Base-by-base conservation (phyloP, 2,888 invertebrate species). In the Brenthis ino region DNA sequence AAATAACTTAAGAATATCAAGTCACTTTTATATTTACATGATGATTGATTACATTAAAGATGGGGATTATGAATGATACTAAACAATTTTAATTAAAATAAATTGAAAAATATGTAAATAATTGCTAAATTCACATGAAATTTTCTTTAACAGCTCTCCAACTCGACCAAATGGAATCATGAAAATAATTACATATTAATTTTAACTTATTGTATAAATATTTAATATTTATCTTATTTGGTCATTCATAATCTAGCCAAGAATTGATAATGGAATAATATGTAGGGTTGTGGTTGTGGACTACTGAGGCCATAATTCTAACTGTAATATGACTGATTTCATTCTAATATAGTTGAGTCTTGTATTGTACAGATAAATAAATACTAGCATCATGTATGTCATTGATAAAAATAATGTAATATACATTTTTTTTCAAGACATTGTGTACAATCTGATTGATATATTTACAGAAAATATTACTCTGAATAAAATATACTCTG, bases 1-100 rank as follows among this genome's bases (percentile, higher is more conserved):
- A 86, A 80, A 82, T 83, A 83, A 84, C 82, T 76, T 86, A 85
- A 85, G 82, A 80, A 85, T 83, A 83, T 80, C 81, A 82, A 82
- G 83, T 85, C 82, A 81, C 80, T 81, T 79, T 77, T 85, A 84
- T 77, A 77, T 77, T 70, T 81, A 82, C 81, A 83, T 80, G 78
- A 84, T 82, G 82, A 80, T 64, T 57, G n/a, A 48, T 50, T 60
- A 43, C 12, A 14, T 6, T 8, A 13, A 56, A 37, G 56, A 48
- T n/a, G 56, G 64, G 14, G 28, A 55, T 56, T 64, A 48, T 56
- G 51, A 56, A 64, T 56, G 47, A 56, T 64, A 56, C 47, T 28
- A 47, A 47, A 56, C 3, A 60, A 12, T 60, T 28, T 4, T 33
- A 28, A 33, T 4, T 33, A 28, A 33, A 50, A 50, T 60, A 24